phyloP scores from a whole-genome alignment of 2,797 vertebrate genomes.

The Lutjanus argentimaculatus region DNA sequence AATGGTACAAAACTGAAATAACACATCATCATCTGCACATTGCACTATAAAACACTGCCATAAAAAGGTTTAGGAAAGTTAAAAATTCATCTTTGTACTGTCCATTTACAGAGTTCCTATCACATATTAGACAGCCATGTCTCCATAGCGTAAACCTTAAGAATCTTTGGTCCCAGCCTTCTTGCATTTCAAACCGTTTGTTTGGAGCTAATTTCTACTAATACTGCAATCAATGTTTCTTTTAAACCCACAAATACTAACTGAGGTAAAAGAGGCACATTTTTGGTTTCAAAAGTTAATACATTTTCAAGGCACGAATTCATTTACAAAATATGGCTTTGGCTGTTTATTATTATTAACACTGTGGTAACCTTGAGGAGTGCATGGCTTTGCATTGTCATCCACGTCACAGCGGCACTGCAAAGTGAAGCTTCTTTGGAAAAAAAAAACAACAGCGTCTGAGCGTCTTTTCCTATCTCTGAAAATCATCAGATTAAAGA shows the following conservation, averaged over 20 bases:
- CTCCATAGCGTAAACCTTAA: conserved; percentile 76
- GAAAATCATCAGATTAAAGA: conserved; percentile 76
- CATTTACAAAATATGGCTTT: conserved; percentile 81
- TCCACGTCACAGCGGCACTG: conserved; percentile 46
- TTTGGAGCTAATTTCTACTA: conserved; percentile 67
- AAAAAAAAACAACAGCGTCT: conserved; percentile 49
- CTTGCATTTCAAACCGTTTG: conserved; percentile 54
- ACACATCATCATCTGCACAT: conserved; percentile 79
- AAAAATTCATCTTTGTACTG: conserved; percentile 69
- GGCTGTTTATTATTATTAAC: conserved; percentile 75
- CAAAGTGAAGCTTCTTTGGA: conserved; percentile 69
- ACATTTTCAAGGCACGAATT: conserved; percentile 76
- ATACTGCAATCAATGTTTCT: conserved; percentile 75
- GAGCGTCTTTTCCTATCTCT: conserved; percentile 73
- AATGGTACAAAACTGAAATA: conserved; percentile 77
- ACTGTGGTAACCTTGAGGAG: conserved; percentile 87
- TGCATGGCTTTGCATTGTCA: conserved; percentile 70
- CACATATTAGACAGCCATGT: conserved; percentile 66
- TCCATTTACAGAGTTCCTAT: conserved; percentile 61
- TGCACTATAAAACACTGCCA: conserved; percentile 82
- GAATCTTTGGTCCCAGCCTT: conserved; percentile 82
- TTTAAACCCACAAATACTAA: conserved; percentile 65
- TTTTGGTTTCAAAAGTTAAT: conserved; percentile 72
- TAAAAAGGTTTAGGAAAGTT: conserved; percentile 73
- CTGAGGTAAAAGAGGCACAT: conserved; percentile 82